phyloP scores from a whole-genome alignment of 2,113 vertebrate species.

The Dicentrarchus labrax region DNA sequence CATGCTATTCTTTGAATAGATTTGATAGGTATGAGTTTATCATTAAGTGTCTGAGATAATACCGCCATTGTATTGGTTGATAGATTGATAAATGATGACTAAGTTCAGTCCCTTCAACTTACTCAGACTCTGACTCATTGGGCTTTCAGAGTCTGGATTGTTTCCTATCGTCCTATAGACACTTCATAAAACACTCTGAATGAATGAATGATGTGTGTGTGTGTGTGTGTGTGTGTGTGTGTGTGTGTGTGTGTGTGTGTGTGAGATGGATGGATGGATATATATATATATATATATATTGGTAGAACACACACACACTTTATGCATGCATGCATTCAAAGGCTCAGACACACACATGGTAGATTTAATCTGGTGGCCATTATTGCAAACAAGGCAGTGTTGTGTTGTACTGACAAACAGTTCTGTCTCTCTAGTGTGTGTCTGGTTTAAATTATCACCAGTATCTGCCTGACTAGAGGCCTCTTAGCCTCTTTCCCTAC shows the following conservation, averaged over 20 bases:
- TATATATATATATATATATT: neutral
- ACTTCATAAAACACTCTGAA: slow-evolving; percentile 68
- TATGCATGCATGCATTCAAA: slow-evolving; percentile 23
- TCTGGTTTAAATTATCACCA: slow-evolving; percentile 77
- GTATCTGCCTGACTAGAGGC: slow-evolving; percentile 54
- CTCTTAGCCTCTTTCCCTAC: slow-evolving; percentile 37
- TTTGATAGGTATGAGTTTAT: slow-evolving; percentile 21
- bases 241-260: neutral
- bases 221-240: slow-evolving; percentile 14
- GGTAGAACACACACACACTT: slow-evolving; percentile 29
- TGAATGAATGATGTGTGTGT: slow-evolving; percentile 76
- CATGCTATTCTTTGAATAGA: neutral
- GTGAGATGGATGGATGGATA: slow-evolving; percentile 39
- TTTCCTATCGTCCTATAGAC: slow-evolving; percentile 53
- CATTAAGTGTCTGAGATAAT: slow-evolving; percentile 34
- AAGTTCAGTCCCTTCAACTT: slow-evolving; percentile 32
- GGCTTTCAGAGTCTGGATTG: slow-evolving; percentile 47
- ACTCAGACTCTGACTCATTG: slow-evolving; percentile 43
- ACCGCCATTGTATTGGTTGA: slow-evolving; percentile 28
- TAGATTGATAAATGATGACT: slow-evolving; percentile 44
- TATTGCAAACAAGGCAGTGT: slow-evolving; percentile 76
- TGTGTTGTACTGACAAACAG: slow-evolving; percentile 72
- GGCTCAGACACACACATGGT: slow-evolving; percentile 52
- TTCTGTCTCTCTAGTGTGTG: slow-evolving; percentile 46
- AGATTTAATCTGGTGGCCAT: slow-evolving; percentile 75